Percentiles rank a stretch among this genome's conserved stretches.
Evolutionary conservation across 2,888 invertebrate genomes (phyloP).

Genomic region (Deilephila porcellus): DNA sequence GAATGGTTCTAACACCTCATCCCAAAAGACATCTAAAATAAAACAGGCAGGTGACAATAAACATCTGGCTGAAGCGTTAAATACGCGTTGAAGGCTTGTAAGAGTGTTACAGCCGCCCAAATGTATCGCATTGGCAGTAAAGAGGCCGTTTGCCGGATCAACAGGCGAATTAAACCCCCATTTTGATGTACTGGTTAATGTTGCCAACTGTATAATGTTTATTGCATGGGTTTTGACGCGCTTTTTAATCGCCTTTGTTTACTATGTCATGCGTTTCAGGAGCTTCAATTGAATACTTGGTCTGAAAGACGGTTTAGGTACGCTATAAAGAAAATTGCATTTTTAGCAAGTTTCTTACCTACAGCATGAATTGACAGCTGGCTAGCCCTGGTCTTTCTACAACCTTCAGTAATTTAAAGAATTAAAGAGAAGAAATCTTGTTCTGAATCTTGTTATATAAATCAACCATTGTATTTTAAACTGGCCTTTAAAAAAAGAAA

Average conservation of each 20-base stretch:
- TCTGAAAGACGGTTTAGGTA: too few species aligned
- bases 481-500: too few species aligned
- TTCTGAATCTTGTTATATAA: too few species aligned
- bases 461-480: too few species aligned
- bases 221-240: conserved; percentile 18
- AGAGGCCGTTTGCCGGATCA: conserved; percentile 62
- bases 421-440: too few species aligned
- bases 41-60: background rate
- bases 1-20: background rate
- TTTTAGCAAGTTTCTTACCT: too few species aligned
- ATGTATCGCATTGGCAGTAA: conserved; percentile 49
- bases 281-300: too few species aligned
- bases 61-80: background rate
- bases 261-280: background rate
- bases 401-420: too few species aligned
- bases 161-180: conserved; percentile 72
- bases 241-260: conserved; percentile 1
- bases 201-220: conserved; percentile 34
- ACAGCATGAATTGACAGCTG: too few species aligned
- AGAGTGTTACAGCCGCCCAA: conserved; percentile 10
- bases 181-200: conserved; percentile 45
- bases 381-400: too few species aligned
- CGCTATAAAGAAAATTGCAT: too few species aligned
- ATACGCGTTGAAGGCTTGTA: background rate
- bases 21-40: background rate